These are phyloP conservation scores for Neoseiulus cucumeris DNA, from an alignment of 1,140 invertebrate genomes.

Conservation along the genomic window DNA sequence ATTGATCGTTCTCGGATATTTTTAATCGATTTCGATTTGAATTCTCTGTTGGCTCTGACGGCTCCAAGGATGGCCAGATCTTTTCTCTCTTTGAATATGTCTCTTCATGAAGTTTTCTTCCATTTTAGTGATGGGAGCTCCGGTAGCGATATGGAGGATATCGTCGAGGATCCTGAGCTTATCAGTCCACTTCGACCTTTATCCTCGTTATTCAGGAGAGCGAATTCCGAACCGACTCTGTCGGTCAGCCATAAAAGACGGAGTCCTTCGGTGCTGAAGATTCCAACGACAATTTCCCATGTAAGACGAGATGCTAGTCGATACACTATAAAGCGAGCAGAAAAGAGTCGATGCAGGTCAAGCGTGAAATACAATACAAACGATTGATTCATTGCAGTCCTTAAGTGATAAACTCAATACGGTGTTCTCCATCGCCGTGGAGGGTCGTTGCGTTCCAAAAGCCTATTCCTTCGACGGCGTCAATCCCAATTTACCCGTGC, in stretches of 20 bases:
- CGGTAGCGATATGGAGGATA: constrained; percentile 19
- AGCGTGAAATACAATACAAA: no score
- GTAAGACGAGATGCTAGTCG: no score
- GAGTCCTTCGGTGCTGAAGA: no score
- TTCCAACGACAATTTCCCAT: no score
- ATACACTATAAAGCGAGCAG: no score
- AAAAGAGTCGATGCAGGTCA: no score
- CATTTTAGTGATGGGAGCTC: constrained; percentile 1
- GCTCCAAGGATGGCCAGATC: no score
- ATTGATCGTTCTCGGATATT: no score
- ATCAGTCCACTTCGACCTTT: not conserved
- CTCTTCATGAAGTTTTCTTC: not conserved
- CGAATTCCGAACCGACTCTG: not conserved
- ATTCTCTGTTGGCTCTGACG: no score
- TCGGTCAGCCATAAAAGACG: not conserved
- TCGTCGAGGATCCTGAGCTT: constrained; percentile 13
- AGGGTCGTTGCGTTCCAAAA: constrained; percentile 11
- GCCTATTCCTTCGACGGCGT: constrained; percentile 20
- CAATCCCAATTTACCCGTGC: constrained; percentile 18
- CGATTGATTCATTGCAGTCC: no score
- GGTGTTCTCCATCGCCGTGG: not conserved
- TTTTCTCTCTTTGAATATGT: not conserved
- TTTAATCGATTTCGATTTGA: no score
- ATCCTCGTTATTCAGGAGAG: not conserved
- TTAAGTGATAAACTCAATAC: not conserved